phyloP scores from a whole-genome alignment of 2,797 vertebrate genomes.

The Pterois miles region DNA sequence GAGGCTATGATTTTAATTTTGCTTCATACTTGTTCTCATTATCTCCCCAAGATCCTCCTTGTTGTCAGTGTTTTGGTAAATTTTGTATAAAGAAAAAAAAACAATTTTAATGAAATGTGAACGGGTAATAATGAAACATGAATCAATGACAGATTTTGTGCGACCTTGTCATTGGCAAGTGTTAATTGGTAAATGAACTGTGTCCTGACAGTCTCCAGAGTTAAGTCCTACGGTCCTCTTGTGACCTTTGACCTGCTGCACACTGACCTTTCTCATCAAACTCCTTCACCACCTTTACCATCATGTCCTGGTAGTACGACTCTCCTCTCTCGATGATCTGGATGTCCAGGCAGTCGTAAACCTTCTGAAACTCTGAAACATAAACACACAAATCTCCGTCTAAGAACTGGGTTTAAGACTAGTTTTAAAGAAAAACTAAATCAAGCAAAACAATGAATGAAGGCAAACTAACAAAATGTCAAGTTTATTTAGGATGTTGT shows the following conservation, averaged over 20 bases:
- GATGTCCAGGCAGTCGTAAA: slow-evolving; percentile 91
- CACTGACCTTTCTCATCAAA: slow-evolving; percentile 90
- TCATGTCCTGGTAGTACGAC: slow-evolving; percentile 93
- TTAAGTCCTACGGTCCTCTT: no score
- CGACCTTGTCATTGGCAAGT: no score
- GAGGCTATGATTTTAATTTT: no score
- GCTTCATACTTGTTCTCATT: no score
- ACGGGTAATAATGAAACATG: no score
- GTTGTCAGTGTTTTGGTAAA: no score
- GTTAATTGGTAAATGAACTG: no score
- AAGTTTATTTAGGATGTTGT: background rate
- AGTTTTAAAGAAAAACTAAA: background rate
- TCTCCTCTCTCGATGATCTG: slow-evolving; percentile 90
- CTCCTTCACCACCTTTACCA: slow-evolving; percentile 90
- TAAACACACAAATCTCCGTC: background rate
- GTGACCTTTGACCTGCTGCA: background rate
- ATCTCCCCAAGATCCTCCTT: no score
- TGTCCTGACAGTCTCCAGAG: no score
- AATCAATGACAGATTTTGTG: no score
- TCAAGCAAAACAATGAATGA: background rate
- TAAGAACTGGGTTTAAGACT: background rate
- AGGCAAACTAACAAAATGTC: background rate
- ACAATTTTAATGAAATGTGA: no score
- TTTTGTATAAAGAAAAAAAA: no score
- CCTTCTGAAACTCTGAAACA: slow-evolving; percentile 92